Conservation (phyloP, 2,888 invertebrate species). For the Heliconius erato region DNA sequence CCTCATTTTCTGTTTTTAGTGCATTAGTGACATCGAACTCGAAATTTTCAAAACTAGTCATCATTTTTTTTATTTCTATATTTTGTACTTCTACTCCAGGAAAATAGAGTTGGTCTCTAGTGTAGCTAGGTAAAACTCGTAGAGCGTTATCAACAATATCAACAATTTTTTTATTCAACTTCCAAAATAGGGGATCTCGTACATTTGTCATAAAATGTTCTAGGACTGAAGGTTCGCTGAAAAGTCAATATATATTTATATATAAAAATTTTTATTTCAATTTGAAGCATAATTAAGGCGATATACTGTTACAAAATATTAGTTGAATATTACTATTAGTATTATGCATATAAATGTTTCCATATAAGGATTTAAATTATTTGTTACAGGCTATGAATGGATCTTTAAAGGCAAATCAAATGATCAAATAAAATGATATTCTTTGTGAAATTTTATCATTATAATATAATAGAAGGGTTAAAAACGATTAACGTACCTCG, state of each 20-base stretch:
- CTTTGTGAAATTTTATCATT: neutral
- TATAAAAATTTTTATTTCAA: neutral
- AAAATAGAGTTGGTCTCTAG: constrained; percentile 85
- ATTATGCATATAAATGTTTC: no score
- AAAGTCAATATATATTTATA: constrained; percentile 53
- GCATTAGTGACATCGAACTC: constrained; percentile 88
- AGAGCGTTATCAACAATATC: constrained; percentile 86
- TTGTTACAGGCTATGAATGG: no score
- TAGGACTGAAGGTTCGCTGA: constrained; percentile 70
- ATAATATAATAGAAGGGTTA: neutral
- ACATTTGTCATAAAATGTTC: constrained; percentile 86
- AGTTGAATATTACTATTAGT: no score
- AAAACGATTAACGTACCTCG: constrained; percentile 59
- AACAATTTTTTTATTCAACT: constrained; percentile 87
- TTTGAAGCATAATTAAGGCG: neutral
- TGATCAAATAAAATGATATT: no score
- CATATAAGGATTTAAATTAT: no score
- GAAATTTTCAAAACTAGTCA: constrained; percentile 88
- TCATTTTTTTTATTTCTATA: constrained; percentile 87
- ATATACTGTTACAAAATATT: neutral
- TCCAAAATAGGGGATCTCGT: constrained; percentile 90
- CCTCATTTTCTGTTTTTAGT: constrained; percentile 68
- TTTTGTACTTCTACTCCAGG: constrained; percentile 87
- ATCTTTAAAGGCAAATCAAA: no score
- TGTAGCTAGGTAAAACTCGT: constrained; percentile 84